These are phyloP conservation scores for Pycnomerus fuliginosus DNA, from an alignment of 2,888 invertebrate genomes.

Conservation along the genomic window DNA sequence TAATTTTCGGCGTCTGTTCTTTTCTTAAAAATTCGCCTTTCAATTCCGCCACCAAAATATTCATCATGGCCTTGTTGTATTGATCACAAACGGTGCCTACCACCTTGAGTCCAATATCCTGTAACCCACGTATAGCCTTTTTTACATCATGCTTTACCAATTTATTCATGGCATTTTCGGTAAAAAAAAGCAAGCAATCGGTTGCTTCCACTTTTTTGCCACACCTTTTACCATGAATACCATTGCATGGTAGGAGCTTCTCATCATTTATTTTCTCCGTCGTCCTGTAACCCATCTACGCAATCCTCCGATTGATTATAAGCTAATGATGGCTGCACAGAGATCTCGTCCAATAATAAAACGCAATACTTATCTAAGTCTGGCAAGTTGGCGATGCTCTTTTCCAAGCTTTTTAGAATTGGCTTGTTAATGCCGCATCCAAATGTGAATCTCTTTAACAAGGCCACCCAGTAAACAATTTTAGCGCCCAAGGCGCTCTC, in stretches of 20 bases:
- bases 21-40: neutral
- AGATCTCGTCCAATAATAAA: constrained; percentile 1
- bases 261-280: neutral
- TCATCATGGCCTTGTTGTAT: constrained; percentile 1
- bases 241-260: constrained; percentile 14
- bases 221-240: constrained; percentile 18
- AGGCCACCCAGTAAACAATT: too few relatives aligned
- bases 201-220: constrained; percentile 19
- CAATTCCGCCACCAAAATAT: constrained; percentile 1
- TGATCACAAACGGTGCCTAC: constrained; percentile 8
- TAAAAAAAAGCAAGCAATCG: constrained; percentile 18
- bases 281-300: constrained; percentile 2
- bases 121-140: too few relatives aligned
- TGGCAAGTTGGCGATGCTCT: neutral
- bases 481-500: too few relatives aligned
- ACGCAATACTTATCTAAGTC: neutral
- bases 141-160: neutral
- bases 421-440: neutral
- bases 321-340: neutral
- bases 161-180: neutral
- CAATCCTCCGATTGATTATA: neutral
- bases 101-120: neutral
- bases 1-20: neutral
- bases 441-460: neutral
- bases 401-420: neutral